A percentile compares a stretch with the other conserved stretches of the same genome.
phyloP scores from a whole-genome alignment of 1,140 invertebrate genomes.

The Heliconius congener region DNA sequence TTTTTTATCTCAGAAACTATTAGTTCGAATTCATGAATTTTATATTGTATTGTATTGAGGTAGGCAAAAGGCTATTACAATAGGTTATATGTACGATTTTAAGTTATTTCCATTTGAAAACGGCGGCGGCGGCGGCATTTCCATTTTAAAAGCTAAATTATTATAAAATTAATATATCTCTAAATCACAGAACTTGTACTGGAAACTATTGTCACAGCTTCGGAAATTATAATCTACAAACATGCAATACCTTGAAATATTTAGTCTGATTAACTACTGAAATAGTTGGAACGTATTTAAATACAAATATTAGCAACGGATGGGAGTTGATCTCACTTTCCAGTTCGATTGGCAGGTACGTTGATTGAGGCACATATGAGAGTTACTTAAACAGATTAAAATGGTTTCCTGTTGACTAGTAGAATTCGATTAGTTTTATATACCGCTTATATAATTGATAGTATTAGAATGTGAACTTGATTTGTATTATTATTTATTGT shows the following conservation, averaged over 20 bases:
- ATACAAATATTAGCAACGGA: constrained; percentile 6
- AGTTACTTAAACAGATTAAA: neutral
- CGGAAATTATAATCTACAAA: too few relatives aligned
- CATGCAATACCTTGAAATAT: neutral
- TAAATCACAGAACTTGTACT: too few relatives aligned
- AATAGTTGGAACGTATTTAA: neutral
- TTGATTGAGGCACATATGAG: neutral
- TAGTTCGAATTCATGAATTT: too few relatives aligned
- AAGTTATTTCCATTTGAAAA: too few relatives aligned
- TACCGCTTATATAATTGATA: neutral
- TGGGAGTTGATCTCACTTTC: neutral
- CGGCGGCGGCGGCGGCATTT: too few relatives aligned
- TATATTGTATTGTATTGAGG: too few relatives aligned
- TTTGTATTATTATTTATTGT: neutral
- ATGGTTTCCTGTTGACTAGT: neutral
- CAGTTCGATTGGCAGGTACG: neutral
- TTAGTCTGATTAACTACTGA: neutral
- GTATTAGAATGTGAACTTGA: neutral
- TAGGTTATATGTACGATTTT: too few relatives aligned
- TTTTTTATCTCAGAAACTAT: too few relatives aligned
- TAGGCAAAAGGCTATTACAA: too few relatives aligned
- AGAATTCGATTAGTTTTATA: neutral
- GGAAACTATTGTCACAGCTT: too few relatives aligned
- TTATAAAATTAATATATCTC: too few relatives aligned
- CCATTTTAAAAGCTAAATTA: too few relatives aligned